Base-by-base conservation (phyloP, 2,888 invertebrate genomes). In the Drosophila meridiana region DNA sequence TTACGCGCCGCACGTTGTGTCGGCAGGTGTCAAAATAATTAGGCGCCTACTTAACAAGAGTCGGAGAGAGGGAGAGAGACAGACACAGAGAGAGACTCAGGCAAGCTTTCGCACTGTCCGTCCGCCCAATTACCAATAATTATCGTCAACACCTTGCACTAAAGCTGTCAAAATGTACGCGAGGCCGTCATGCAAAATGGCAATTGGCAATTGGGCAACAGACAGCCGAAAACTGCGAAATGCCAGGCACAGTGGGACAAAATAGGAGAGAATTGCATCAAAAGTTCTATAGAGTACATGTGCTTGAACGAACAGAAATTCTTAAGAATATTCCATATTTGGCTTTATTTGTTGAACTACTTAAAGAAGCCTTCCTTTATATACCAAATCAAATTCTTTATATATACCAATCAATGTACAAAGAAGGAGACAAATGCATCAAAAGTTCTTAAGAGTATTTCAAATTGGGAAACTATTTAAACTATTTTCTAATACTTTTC, bases 21-120 rank as follows among this genome's bases (percentile, higher is more conserved):
- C 62, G 76, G 90, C 87, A 90, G 87, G 90, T 87, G 87, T 87
- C 87, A 87, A 90, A 87, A 87, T 87, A 87, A 87, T 87, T 87
- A 90, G 87, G 87, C 90, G 87, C 87, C 87, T 90, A 90, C 83
- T 88, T 86, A 81, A 50, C 77, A 45, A 42, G 56, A 42, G 56
- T 20, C 20, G 20, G 20, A 20, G 20, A 20, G 20, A 38, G 4
- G 13, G 38, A 38, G 13, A 32, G 32, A 32, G 32, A 32, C 34
- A n/a, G 32, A 20, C 20, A 20, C 20, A 20, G 20, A 20, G 50
- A 32, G 32, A 52, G 52, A 2, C 30, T 20, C 20, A 20, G 20
- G 20, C 5, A 42, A 79, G 69, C 75, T 78, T 80, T 75, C 47
- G 62, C 59, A 45, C 32, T 57, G 67, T 45, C 68, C 26, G 58